Base-by-base conservation (phyloP, 1,140 invertebrate species). In the Drosophila auraria region DNA sequence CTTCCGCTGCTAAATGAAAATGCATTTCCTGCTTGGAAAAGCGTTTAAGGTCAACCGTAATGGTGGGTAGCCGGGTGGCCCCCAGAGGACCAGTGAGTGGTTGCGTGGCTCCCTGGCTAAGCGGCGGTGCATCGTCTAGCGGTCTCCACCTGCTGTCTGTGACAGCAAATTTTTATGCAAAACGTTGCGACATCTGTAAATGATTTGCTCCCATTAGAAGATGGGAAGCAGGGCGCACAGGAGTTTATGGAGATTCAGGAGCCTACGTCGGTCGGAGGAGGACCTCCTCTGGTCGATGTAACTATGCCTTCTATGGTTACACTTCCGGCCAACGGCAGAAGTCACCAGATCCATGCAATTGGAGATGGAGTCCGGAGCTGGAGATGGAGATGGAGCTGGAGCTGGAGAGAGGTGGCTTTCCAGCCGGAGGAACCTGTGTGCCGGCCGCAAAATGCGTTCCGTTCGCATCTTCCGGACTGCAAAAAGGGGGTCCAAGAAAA, bases 1-100 rank as follows among this genome's bases (percentile, higher is more conserved):
- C 87, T 92, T 92, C 91, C 91, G 87, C 53, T 91, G 75, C 78
- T 73, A 92, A 92, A 92, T 92, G 91, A 89, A 92, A 91, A 89
- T 91, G 83, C 91, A 92, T 92, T 92, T 92, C 91, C 91, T 91
- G 86, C 76, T 61, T 80, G 82, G 56, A 74, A 90, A 90, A 82
- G 69, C 86, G 81, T 87, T 87, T 89, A 89, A 81, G 73, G 56
- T 49, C 68, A 49, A n/a, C 14, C 54, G 20, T 50, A 57, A 42
- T 59, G 66, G 44, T 40, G 7, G 36, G 14, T 20, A n/a, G 12
- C 14, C 36, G 38, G n/a, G 8, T 25, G 14, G 56, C 23, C 27
- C 36, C 33, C 33, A n/a, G 5, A 11, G 25, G 11, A 25, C 20
- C 63, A 66, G 40, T n/a, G 12, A 40, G 12, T 45, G 45, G 45